Conservation (phyloP, 2,797 vertebrate genomes). For the Chelmon rostratus region DNA sequence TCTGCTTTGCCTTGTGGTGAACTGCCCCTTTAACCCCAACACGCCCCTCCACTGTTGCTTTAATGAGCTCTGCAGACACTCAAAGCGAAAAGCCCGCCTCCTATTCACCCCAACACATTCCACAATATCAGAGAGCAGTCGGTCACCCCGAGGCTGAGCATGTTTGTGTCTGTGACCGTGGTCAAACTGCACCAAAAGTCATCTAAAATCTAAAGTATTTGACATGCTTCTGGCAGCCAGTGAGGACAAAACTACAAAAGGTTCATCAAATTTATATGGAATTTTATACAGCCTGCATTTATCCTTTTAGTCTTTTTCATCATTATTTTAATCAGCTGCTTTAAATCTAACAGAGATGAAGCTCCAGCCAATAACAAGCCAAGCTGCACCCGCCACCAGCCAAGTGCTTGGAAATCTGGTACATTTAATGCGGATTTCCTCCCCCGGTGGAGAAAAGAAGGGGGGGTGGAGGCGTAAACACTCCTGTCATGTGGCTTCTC, state of each 20-base stretch:
- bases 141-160: conserved; percentile 17
- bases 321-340: background rate
- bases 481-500: conserved; percentile 35
- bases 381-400: conserved; percentile 14
- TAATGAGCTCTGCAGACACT: conserved; percentile 69
- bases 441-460: conserved; percentile 10
- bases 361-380: conserved; percentile 21
- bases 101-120: conserved; percentile 77
- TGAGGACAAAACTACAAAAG: no score
- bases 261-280: background rate
- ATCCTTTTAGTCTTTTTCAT: background rate
- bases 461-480: conserved; percentile 21
- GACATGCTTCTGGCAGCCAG: background rate
- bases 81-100: conserved; percentile 62
- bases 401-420: conserved; percentile 31
- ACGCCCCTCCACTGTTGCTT: conserved; percentile 58
- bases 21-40: conserved; percentile 65
- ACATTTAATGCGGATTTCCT: conserved; percentile 45
- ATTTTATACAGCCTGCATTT: background rate
- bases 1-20: conserved; percentile 41
- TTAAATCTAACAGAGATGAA: background rate
- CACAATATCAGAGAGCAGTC: conserved; percentile 60
- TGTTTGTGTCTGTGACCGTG: conserved; percentile 14
- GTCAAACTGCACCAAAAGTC: background rate
- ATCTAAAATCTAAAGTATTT: background rate